Base-by-base conservation (phyloP, 1,140 invertebrate genomes). In the Pseudobourletiella spinata region DNA sequence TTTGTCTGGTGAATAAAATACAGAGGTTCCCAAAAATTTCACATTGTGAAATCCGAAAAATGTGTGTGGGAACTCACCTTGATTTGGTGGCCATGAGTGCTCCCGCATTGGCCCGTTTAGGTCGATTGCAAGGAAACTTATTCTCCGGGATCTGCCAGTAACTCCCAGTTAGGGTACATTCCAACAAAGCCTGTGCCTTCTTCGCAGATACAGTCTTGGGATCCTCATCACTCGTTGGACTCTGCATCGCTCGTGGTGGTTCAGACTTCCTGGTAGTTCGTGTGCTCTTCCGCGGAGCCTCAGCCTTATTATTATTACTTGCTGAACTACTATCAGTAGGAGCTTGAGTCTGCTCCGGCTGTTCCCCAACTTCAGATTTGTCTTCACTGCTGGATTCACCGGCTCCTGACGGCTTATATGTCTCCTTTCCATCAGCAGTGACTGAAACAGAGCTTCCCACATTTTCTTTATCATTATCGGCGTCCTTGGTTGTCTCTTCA, bases 41-140 rank as follows among this genome's bases (percentile, higher is more conserved):
- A n/a, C n/a, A n/a, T n/a, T n/a, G n/a, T n/a, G n/a, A n/a, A n/a
- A n/a, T n/a, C n/a, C n/a, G n/a, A n/a, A n/a, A n/a, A n/a, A n/a
- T n/a, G n/a, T n/a, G n/a, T n/a, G n/a, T n/a, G n/a, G n/a, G n/a
- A n/a, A n/a, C n/a, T n/a, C n/a, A 55, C 52, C 16, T 8, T 3
- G 20, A 55, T 22, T 32, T 55, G 6, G 52, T 55, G 3, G n/a
- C 18, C 52, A 55, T 55, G 3, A 55, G 32, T 6, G 52, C 52
- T 18, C 52, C 52, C 4, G 52, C 52, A 39, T 55, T 55, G n/a
- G 52, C 52, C 39, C 52, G 8, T 55, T 35, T 55, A 14, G 52
- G 52, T n/a, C 52, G 52, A 55, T 39, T 55, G 11, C 11, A 8
- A 6, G 52, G 52, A 20, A 8, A 32, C 22, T 29, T 22, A 35